These are phyloP conservation scores for Narcine bancroftii DNA, from an alignment of 2,113 vertebrate genomes.

Conservation along the genomic window DNA sequence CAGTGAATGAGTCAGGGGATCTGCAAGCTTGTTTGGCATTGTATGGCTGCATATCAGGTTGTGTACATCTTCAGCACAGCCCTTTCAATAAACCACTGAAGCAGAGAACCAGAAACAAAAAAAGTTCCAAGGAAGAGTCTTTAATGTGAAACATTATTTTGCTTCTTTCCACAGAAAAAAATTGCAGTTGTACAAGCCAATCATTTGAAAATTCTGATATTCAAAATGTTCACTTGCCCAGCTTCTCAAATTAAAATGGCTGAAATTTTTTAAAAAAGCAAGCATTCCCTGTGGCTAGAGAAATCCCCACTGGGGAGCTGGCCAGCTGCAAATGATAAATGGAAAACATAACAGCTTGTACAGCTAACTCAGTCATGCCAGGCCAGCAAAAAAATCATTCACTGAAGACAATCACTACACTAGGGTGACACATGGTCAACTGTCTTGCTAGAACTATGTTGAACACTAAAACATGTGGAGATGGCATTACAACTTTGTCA, in stretches of 20 bases:
- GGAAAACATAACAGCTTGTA: neutral
- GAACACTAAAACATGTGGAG: neutral
- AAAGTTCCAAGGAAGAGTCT: too few relatives aligned
- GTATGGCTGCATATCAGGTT: too few relatives aligned
- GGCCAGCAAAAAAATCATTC: neutral
- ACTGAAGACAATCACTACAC: neutral
- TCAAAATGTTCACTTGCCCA: neutral
- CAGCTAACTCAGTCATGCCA: neutral
- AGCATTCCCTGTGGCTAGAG: neutral
- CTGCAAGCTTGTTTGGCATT: too few relatives aligned
- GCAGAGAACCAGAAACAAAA: too few relatives aligned
- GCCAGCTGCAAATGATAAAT: neutral
- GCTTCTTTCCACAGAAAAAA: too few relatives aligned
- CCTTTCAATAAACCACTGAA: too few relatives aligned
- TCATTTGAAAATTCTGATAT: neutral
- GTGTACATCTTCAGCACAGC: too few relatives aligned
- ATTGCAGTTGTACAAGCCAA: too few relatives aligned
- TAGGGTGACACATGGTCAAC: neutral
- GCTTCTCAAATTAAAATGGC: neutral
- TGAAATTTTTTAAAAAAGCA: neutral
- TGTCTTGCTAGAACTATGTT: neutral
- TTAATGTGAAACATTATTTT: too few relatives aligned
- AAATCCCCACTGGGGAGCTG: neutral
- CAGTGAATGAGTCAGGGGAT: too few relatives aligned
- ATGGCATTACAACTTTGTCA: neutral